Percentiles rank a stretch among this genome's conserved stretches.
Evolutionary conservation across 1,140 invertebrate species (phyloP).

Genomic region (Tyrophagus putrescentiae): DNA sequence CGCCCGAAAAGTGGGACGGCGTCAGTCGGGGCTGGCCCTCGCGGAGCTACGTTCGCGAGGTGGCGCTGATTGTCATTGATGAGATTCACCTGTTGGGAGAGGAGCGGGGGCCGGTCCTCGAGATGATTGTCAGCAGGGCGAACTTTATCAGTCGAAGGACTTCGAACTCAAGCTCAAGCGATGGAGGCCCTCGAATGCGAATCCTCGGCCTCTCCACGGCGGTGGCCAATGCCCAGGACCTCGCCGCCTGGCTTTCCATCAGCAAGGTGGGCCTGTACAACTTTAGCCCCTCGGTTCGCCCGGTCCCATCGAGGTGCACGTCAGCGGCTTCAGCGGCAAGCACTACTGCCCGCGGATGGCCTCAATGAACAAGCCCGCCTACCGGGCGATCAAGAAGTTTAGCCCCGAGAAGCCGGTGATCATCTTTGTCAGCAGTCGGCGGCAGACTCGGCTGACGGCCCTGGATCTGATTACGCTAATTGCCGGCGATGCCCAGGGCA

Average conservation of each 20-base stretch:
- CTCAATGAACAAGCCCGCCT: slow-evolving; percentile 98
- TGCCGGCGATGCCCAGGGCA: slow-evolving; percentile 74
- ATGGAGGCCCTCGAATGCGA: slow-evolving; percentile 46
- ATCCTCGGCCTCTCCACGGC: slow-evolving; percentile 93
- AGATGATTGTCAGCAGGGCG: slow-evolving; percentile 53
- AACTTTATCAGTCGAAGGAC: slow-evolving; percentile 86
- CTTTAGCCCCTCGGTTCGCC: slow-evolving; percentile 89
- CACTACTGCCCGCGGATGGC: slow-evolving; percentile 99
- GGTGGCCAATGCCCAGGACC: slow-evolving; percentile 85
- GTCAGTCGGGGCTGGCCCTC: slow-evolving; percentile 68
- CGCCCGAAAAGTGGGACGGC: slow-evolving; percentile 71
- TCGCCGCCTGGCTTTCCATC: slow-evolving; percentile 92
- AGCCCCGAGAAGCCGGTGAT: slow-evolving; percentile 76
- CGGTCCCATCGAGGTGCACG: slow-evolving; percentile 90
- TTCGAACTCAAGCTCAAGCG: too few species aligned
- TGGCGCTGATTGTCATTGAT: slow-evolving; percentile 88
- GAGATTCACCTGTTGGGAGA: slow-evolving; percentile 89
- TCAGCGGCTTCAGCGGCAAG: slow-evolving; percentile 79
- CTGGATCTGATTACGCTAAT: slow-evolving; percentile 87
- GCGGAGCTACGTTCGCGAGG: slow-evolving; percentile 76
- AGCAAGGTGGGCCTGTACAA: slow-evolving; percentile 77
- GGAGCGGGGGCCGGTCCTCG: slow-evolving; percentile 48
- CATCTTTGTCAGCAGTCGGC: slow-evolving; percentile 91
- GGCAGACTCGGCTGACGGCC: slow-evolving; percentile 92
- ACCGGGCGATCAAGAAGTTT: slow-evolving; percentile 52